Conservation (phyloP, 2,797 vertebrate genomes). For the Staurois parvus region DNA sequence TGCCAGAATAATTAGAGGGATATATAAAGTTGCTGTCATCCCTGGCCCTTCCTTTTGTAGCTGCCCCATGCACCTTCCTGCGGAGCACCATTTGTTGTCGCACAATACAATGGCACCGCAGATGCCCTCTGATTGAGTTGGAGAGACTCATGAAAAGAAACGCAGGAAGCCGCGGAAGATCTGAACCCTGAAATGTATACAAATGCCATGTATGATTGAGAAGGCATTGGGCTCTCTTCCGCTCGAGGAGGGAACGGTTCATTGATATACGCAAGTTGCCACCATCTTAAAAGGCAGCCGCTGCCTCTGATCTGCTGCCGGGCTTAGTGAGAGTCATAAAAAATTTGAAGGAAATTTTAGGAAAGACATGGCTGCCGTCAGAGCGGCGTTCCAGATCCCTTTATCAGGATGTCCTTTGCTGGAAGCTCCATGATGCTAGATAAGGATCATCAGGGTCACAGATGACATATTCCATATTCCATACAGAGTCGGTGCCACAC, state of each 20-base stretch:
- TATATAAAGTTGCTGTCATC: slow-evolving; percentile 10
- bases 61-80: slow-evolving; percentile 76
- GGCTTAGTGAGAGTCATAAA: slow-evolving; percentile 70
- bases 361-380: slow-evolving; percentile 76
- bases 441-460: slow-evolving; percentile 74
- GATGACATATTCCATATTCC: slow-evolving; percentile 77
- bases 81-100: slow-evolving; percentile 70
- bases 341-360: slow-evolving; percentile 73
- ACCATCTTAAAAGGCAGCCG: slow-evolving; percentile 69
- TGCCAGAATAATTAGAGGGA: slow-evolving; percentile 32
- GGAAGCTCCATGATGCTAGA: slow-evolving; percentile 75
- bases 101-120: slow-evolving; percentile 77
- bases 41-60: slow-evolving; percentile 70
- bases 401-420: slow-evolving; percentile 75
- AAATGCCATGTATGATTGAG: slow-evolving; percentile 81
- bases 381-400: slow-evolving; percentile 71
- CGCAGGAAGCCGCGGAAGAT: slow-evolving; percentile 76
- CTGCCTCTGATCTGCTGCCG: slow-evolving; percentile 73
- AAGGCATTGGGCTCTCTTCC: slow-evolving; percentile 77
- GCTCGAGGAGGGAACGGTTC: slow-evolving; percentile 68
- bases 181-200: slow-evolving; percentile 79
- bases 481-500: slow-evolving; percentile 74
- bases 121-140: slow-evolving; percentile 79
- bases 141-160: slow-evolving; percentile 74
- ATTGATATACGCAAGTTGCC: slow-evolving; percentile 73